These are phyloP conservation scores for Rhombomys opimus DNA, from an alignment of 2,113 vertebrate species.

Conservation along the genomic window DNA sequence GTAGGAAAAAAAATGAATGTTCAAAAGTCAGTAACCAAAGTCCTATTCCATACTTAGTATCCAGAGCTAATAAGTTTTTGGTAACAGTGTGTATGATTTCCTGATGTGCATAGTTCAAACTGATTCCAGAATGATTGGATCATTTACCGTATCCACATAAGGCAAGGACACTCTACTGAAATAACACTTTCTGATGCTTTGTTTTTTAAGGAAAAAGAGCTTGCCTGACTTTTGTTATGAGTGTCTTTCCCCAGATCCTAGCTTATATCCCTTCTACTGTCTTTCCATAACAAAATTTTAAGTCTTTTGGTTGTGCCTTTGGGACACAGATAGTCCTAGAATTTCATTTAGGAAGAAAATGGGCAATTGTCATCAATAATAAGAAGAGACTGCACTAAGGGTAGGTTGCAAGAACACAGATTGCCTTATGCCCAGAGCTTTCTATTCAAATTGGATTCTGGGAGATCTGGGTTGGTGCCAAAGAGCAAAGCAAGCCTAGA, in stretches of 20 bases:
- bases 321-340: background rate
- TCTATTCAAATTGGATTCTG: slow-evolving; percentile 42
- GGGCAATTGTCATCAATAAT: slow-evolving; percentile 54
- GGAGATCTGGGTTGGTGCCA: slow-evolving; percentile 28
- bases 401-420: background rate
- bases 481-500: slow-evolving; percentile 2
- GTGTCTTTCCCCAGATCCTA: background rate
- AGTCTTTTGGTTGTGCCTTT: slow-evolving; percentile 5
- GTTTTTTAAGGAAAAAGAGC: background rate
- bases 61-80: background rate
- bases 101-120: background rate
- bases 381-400: background rate
- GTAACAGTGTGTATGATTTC: background rate
- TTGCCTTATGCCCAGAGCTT: background rate
- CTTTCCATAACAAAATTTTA: background rate
- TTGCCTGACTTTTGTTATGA: background rate
- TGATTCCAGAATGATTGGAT: background rate
- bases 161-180: background rate
- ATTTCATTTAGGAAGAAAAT: slow-evolving; percentile 48
- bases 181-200: background rate
- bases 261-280: background rate
- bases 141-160: background rate
- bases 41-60: background rate
- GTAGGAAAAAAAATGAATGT: background rate
- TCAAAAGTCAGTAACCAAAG: background rate